A percentile compares a stretch with the other conserved stretches of the same genome.
These are phyloP conservation scores for Alfaro cultratus DNA, from an alignment of 2,797 vertebrate species.

Conservation along the genomic window DNA sequence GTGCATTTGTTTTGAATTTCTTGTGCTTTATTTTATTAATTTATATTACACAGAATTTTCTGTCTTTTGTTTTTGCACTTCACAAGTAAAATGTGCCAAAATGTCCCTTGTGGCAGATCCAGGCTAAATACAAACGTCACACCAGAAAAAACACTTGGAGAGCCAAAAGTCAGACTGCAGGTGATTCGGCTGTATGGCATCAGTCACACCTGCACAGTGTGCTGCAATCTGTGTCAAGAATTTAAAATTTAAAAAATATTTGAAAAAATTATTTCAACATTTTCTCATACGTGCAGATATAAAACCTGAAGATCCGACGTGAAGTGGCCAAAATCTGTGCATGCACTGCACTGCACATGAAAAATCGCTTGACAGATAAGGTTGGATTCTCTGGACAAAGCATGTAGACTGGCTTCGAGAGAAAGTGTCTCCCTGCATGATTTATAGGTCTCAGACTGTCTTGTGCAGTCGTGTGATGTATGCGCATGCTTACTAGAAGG, in stretches of 20 bases:
- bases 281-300: neutral
- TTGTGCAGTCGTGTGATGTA: slow-evolving; percentile 70
- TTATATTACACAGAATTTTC: neutral
- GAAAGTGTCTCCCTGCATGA: slow-evolving; percentile 64
- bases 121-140: neutral
- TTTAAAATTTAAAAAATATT: neutral
- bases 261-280: neutral
- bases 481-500: slow-evolving; percentile 71
- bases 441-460: slow-evolving; percentile 64
- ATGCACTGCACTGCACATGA: slow-evolving; percentile 26
- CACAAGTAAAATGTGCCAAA: neutral
- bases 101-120: neutral
- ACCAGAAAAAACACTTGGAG: neutral
- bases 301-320: neutral
- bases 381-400: slow-evolving; percentile 41
- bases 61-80: neutral
- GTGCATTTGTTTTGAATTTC: neutral
- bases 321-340: slow-evolving; percentile 21
- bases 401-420: slow-evolving; percentile 36
- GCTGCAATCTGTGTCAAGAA: neutral
- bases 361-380: slow-evolving; percentile 33
- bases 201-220: neutral
- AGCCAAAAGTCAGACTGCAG: neutral
- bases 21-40: neutral
- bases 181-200: neutral